Evolutionary conservation across 2,113 vertebrate species (phyloP), one percentile per base, ranked within the genome.

Genomic region (Lasiurus borealis): DNA sequence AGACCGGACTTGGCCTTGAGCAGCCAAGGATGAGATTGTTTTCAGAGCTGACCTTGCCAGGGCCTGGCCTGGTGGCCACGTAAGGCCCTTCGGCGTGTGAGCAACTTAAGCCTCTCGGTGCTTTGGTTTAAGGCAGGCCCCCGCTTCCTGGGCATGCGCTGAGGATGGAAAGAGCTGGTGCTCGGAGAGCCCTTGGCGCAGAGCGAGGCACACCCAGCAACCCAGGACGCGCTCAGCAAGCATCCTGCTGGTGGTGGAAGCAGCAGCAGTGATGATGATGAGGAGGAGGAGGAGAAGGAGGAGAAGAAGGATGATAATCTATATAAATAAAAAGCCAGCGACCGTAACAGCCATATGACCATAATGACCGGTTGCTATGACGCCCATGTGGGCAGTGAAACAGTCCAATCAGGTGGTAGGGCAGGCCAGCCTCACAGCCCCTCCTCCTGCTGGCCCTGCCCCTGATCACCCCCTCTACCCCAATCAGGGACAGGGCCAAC

Each of bases 161-260:
- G 27, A 62, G 68, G 64, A 48, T 29, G 21, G 12, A 25, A 19
- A 54, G 81, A 40, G 57, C 57, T 7, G 31, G 23, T 23, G 57
- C 5, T 0, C 3, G 0, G 2, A 0, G 59, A 31, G 36, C 62
- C 88, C n/a, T 31, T 0, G 1, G 12, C 1, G 4, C 6, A 0
- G 18, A 1, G 21, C 18, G 23, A 27, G 83, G 78, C 13, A 0
- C 29, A 14, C 16, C 0, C 1, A 1, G 72, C 4, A 21, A 3
- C n/a, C n/a, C 40, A 40, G 40, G 40, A 40, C 40, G 11, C 1
- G 12, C 86, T 27, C 57, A 6, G 72, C 2, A 8, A 21, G 54
- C 2, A 8, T 25, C 13, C 27, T 40, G 59, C 52, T 21, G 8
- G 29, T 16, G 19, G 23, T 3, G 13, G 62, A 23, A 40, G 13